A percentile compares a stretch with the other conserved stretches of the same genome.
Evolutionary conservation across 2,888 invertebrate species (phyloP).

Genomic region (Polymixis flavicincta): DNA sequence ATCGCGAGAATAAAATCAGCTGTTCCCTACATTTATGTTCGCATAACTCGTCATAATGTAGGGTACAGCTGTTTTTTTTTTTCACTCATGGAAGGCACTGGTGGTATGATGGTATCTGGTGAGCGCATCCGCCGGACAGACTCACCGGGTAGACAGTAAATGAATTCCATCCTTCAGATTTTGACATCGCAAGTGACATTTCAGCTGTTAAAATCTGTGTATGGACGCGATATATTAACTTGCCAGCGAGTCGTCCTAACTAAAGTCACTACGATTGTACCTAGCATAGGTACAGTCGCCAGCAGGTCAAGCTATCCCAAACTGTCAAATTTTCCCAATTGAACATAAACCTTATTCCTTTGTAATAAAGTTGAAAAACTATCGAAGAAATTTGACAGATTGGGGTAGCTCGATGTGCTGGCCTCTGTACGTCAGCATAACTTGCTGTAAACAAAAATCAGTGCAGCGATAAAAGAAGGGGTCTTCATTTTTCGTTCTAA

Average conservation of each 20-base stretch:
- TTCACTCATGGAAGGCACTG: not conserved
- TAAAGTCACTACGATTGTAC: not conserved
- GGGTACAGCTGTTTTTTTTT: no score
- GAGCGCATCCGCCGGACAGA: not conserved
- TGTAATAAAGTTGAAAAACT: no score
- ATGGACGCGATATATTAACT: not conserved
- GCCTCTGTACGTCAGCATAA: no score
- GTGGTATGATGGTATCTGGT: not conserved
- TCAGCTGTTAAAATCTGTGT: not conserved
- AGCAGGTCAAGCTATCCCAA: no score
- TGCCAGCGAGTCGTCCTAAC: not conserved
- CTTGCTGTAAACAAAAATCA: not conserved
- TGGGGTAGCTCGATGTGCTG: no score
- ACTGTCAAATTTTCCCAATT: no score
- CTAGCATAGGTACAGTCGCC: no score
- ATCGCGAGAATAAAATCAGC: no score
- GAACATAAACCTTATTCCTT: no score
- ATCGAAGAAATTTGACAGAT: no score
- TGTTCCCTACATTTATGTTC: no score
- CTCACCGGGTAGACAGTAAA: not conserved
- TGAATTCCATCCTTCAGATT: not conserved
- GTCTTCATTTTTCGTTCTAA: not conserved
- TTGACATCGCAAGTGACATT: not conserved
- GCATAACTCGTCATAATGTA: no score
- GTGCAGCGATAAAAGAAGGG: not conserved